Conservation (phyloP, 2,113 vertebrate species). For the Panthera uncia region DNA sequence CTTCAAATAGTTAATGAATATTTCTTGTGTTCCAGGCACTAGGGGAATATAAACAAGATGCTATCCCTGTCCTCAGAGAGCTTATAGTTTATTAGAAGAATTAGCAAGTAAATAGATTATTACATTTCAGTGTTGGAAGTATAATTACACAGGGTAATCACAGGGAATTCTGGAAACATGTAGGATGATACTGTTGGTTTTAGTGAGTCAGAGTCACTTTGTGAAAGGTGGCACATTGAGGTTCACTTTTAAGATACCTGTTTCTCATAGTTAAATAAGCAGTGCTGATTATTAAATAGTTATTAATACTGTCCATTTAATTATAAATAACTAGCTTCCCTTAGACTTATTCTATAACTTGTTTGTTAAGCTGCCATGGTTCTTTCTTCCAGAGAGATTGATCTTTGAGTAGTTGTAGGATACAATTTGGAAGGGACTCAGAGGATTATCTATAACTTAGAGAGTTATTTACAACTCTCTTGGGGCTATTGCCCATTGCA, state of each 20-base stretch:
- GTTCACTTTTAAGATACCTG: background rate
- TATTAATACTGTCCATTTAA: background rate
- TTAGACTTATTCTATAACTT: background rate
- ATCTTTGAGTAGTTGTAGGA: background rate
- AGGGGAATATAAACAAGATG: background rate
- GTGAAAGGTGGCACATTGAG: background rate
- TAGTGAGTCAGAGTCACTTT: background rate
- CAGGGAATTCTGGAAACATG: background rate
- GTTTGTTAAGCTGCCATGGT: background rate
- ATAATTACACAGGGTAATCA: background rate
- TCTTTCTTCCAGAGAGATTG: background rate
- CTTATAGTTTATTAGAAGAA: background rate
- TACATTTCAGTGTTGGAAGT: background rate
- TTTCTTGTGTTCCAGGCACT: background rate
- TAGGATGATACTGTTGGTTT: background rate
- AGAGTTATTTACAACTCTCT: background rate
- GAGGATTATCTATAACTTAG: background rate
- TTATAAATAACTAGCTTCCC: background rate
- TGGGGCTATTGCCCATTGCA: background rate
- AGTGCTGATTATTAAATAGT: background rate
- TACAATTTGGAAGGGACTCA: background rate
- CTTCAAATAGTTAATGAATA: background rate
- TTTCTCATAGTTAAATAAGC: background rate
- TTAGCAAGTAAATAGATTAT: background rate
- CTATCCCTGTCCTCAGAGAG: background rate